Base-by-base conservation (phyloP, 2,113 vertebrate genomes). In the Crocuta crocuta region DNA sequence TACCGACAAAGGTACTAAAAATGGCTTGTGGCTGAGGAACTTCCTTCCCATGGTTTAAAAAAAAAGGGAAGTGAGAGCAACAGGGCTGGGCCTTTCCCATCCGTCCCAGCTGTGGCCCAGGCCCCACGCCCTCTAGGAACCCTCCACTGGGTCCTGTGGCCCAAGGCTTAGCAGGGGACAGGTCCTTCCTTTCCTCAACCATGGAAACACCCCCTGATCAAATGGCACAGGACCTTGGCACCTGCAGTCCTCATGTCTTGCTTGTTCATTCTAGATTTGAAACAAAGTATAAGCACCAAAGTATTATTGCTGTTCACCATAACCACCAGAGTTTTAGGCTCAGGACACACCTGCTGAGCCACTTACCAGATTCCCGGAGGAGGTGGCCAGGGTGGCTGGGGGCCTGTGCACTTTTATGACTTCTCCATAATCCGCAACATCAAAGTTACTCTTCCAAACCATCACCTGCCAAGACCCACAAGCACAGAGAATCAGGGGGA, bases 391-490 rank as follows among this genome's bases (percentile, higher is more conserved):
- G 21, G 65, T 94, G 13, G 95, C 92, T 24, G 96, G 48, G 21
- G 89, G 95, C 61, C 98, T 99, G 95, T 97, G 98, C 1, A 95
- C 94, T 95, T 98, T 99, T 82, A 96, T 68, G 66, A 95, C 91
- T 48, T 99, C 99, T 33, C 98, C 95, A 89, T 98, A 97, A 94
- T 99, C 98, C 35, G n/a, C 82, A 16, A 92, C 31, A 78, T 99
- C 99, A 85, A 99, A 99, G 98, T 99, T 99, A 63, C 99, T 99
- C 98, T 99, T 99, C 99, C 99, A 99, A 88, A 99, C 99, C 99
- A 99, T 99, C 45, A 99, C 99, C 99, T 99, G 98, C 10, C 95
- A 78, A 97, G 96, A 79, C 81, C 98, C 97, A 90, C 5, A 65
- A 58, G 48, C 7, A 83, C 31, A 68, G 4, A 61, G 85, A 43